Evolutionary conservation across 2,797 vertebrate genomes (phyloP).

Genomic region (Centropyge bicolor): DNA sequence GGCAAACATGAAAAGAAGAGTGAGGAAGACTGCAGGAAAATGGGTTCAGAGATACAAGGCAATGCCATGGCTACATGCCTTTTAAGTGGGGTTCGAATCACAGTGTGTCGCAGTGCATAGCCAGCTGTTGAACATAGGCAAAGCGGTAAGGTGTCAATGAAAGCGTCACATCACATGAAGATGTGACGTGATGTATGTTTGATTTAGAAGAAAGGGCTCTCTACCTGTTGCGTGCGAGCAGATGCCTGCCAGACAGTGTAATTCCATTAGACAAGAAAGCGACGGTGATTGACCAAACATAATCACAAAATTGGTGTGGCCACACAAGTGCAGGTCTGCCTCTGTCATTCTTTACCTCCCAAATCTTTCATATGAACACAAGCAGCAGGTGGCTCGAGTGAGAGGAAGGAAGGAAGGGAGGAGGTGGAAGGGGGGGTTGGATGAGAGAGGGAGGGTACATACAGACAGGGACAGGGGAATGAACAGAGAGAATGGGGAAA

Average conservation of each 20-base stretch:
- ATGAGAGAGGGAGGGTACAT: slow-evolving; percentile 45
- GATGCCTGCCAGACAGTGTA: slow-evolving; percentile 60
- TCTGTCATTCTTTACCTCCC: slow-evolving; percentile 41
- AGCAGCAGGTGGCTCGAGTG: slow-evolving; percentile 80
- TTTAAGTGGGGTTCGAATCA: slow-evolving; percentile 53
- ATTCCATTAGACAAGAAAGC: slow-evolving; percentile 64
- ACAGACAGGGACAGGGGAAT: slow-evolving; percentile 39
- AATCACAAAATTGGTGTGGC: slow-evolving; percentile 51
- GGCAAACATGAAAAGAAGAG: slow-evolving; percentile 45
- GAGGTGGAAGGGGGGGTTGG: background rate
- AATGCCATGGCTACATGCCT: slow-evolving; percentile 42
- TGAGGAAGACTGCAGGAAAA: slow-evolving; percentile 52
- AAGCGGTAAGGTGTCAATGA: slow-evolving; percentile 36
- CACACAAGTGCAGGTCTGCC: slow-evolving; percentile 60
- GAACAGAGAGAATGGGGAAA: slow-evolving; percentile 49
- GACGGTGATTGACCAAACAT: slow-evolving; percentile 50
- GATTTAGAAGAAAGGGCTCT: slow-evolving; percentile 51
- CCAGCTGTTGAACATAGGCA: slow-evolving; percentile 55
- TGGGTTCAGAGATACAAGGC: slow-evolving; percentile 34
- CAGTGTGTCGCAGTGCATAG: slow-evolving; percentile 69
- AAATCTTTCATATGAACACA: slow-evolving; percentile 58
- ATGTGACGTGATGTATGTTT: slow-evolving; percentile 49
- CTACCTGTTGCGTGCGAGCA: slow-evolving; percentile 86
- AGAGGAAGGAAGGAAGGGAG: background rate
- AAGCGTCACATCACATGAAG: slow-evolving; percentile 31